phyloP scores from a whole-genome alignment of 2,888 invertebrate genomes.

The Argyresthia goedartella region DNA sequence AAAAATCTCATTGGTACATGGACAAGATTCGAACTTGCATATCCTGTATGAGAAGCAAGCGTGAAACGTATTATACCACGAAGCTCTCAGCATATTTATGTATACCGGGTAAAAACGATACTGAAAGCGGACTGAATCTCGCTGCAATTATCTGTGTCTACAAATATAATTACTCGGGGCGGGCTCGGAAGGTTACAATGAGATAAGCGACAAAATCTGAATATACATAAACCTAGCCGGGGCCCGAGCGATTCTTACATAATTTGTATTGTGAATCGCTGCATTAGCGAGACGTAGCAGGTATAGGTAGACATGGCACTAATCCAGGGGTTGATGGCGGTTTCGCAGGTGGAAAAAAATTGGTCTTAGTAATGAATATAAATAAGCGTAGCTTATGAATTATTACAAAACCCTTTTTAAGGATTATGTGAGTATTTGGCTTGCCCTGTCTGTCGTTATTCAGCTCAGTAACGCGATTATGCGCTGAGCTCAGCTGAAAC shows the following conservation, averaged over 20 bases:
- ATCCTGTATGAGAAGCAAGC: too few species aligned
- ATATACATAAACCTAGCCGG: slow-evolving; percentile 22
- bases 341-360: neutral
- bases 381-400: neutral
- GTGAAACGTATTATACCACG: too few species aligned
- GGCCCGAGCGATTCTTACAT: slow-evolving; percentile 18
- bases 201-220: slow-evolving; percentile 32
- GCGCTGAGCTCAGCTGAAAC: too few species aligned
- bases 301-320: too few species aligned
- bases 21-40: too few species aligned
- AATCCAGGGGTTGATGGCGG: neutral
- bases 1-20: too few species aligned
- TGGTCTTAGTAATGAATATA: neutral
- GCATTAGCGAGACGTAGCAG: too few species aligned
- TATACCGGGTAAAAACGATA: too few species aligned
- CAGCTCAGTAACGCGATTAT: too few species aligned
- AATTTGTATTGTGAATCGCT: slow-evolving; percentile 17
- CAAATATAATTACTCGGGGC: slow-evolving; percentile 36
- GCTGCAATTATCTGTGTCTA: slow-evolving; percentile 40
- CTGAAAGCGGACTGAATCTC: slow-evolving; percentile 16
- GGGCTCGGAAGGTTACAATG: slow-evolving; percentile 19
- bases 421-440: neutral
- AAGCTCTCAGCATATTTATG: too few species aligned
- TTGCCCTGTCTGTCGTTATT: too few species aligned
- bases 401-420: neutral